Evolutionary conservation across 2,113 vertebrate species (phyloP), one percentile per base, ranked within the genome.

Genomic region (Corythornis vintsioides): DNA sequence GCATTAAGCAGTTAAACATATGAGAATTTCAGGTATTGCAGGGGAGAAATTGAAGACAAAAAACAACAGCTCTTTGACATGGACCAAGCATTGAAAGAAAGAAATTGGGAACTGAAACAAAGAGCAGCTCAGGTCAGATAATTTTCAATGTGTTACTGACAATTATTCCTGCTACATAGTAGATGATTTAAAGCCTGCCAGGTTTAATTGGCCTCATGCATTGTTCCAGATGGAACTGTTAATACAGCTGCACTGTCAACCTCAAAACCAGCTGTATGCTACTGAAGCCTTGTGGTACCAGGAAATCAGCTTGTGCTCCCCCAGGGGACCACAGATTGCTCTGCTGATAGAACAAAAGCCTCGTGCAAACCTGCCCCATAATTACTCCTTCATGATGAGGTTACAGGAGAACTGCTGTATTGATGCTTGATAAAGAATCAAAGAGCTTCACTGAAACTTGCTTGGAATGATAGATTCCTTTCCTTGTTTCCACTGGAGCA

Each of bases 81-180:
- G 98, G 98, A 99, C 93, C 98, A 96, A 67, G 97, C 98, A 19
- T 95, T 99, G 87, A 99, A 98, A 95, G 98, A 99, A 88, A 98
- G 99, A 94, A 99, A 99, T 64, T 99, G 98, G 98, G 99, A 99
- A 96, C 97, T 99, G 86, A 99, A 99, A 83, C 98, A 99, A 96
- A 98, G 99, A 97, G 98, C 98, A 76, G 97, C 98, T 95, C 98
- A 99, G 98, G 99, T 99, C 96, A 88, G 95, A 55, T 75, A 22
- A 66, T 56, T 89, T 71, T 48, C 50, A 81, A 42, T 81, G 73
- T 72, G 60, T 92, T 86, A 77, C 33, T 90, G 18, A 69, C 56
- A 87, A 26, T 33, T 69, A 60, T 47, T 75, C 28, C n/a, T 87
- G 13, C 48, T 80, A 17, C 3, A 7, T 28, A 57, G 40, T 55